phyloP scores from a whole-genome alignment of 2,797 vertebrate genomes.

The Apogon hyalosoma region DNA sequence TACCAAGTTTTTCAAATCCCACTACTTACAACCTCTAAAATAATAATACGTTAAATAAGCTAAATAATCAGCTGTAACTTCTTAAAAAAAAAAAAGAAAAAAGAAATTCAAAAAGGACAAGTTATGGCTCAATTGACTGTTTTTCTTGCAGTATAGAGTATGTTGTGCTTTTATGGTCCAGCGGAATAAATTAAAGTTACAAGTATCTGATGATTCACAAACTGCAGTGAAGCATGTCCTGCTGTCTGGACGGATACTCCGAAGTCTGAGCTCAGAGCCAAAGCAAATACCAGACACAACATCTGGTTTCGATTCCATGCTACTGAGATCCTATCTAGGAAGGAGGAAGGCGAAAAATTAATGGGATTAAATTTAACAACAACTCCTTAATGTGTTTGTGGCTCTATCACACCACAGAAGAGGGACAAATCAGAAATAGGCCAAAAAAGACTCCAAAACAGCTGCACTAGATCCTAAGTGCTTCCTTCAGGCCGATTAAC shows the following conservation, averaged over 20 bases:
- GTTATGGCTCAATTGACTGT: too few species aligned
- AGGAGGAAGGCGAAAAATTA: slow-evolving; percentile 41
- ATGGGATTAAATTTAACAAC: slow-evolving; percentile 39
- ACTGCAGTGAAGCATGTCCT: slow-evolving; percentile 21
- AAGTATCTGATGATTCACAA: slow-evolving; percentile 36
- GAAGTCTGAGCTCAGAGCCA: slow-evolving; percentile 47
- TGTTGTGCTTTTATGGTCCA: not conserved
- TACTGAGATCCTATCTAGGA: slow-evolving; percentile 38
- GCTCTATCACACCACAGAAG: slow-evolving; percentile 22
- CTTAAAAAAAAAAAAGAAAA: too few species aligned
- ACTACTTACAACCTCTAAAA: too few species aligned
- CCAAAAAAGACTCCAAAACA: slow-evolving; percentile 24
- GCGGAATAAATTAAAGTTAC: slow-evolving; percentile 15
- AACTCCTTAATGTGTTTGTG: slow-evolving; percentile 37
- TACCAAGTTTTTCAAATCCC: too few species aligned
- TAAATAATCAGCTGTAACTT: too few species aligned
- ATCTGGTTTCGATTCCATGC: slow-evolving; percentile 66
- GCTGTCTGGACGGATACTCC: slow-evolving; percentile 27
- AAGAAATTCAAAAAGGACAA: too few species aligned
- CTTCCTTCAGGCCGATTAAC: slow-evolving; percentile 27
- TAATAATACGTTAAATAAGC: too few species aligned
- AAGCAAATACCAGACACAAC: slow-evolving; percentile 51
- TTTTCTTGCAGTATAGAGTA: too few species aligned
- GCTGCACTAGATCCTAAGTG: slow-evolving; percentile 24
- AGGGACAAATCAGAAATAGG: slow-evolving; percentile 21